Evolutionary conservation across 2,888 invertebrate species (phyloP), one percentile per base, ranked within the genome.

Genomic region (Drosophila stalkeri): DNA sequence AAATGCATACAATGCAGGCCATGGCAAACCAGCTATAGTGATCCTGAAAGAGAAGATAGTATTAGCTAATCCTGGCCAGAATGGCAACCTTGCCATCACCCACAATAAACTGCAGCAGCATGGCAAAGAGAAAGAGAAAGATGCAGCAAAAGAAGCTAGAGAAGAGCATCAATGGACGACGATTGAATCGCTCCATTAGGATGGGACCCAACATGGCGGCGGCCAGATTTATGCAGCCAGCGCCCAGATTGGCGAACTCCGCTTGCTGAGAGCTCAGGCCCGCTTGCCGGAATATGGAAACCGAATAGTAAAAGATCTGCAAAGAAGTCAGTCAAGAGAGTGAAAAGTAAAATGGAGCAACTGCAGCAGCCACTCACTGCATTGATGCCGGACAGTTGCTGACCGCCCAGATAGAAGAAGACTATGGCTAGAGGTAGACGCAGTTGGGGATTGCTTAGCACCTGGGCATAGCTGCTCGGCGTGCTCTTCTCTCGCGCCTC

Each of bases 321-420:
- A 39, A 23, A 8, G 37, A 5, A 39, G n/a, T 23, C 1, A 6
- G 9, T 23, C 6, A 2, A 39, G 2, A 2, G 16, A 39, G 5
- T 37, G 16, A 37, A 6, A 37, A 16, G 6, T 14, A 20, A 65
- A 18, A 20, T n/a, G 9, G 41, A 20, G 6, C 2, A 59, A 5
- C 9, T 54, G n/a, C 5, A 35, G 1, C 7, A 35, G 1, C 33
- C 23, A 94, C 92, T 35, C 8, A 97, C 97, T 74, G 97, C 97
- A 93, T 98, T 98, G 71, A 98, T 97, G 55, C 98, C 98, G 78
- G 96, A 96, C 68, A 98, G 94, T 93, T 98, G 98, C 93, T 98
- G 98, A 0, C 98, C 97, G 16, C 96, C 95, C 59, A 91, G 82
- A 94, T 97, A 94, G 67, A 95, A 94, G 86, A 96, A 96, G 4